Evolutionary conservation across 2,888 invertebrate species (phyloP).

Genomic region (Epirrita christyi): DNA sequence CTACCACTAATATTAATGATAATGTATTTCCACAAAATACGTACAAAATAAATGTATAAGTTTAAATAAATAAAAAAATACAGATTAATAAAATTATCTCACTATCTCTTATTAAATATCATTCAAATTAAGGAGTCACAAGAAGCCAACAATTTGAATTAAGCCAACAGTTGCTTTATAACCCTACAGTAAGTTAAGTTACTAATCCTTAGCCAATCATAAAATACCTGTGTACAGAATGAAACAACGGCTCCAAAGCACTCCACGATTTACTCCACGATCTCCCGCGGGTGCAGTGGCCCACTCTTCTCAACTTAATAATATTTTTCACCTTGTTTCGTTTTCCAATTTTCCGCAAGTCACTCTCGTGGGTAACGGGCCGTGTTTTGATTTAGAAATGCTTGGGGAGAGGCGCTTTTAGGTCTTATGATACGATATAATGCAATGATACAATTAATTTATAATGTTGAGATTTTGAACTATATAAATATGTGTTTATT

Average conservation of each 20-base stretch:
- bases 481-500: too few species aligned
- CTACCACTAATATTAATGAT: too few species aligned
- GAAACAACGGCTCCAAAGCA: conserved; percentile 1
- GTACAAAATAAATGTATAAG: too few species aligned
- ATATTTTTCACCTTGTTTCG: conserved; percentile 85
- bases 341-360: conserved; percentile 85
- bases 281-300: conserved; percentile 45
- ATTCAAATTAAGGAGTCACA: too few species aligned
- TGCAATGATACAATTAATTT: too few species aligned
- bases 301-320: conserved; percentile 74
- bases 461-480: too few species aligned
- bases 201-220: neutral
- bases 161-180: too few species aligned
- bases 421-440: conserved; percentile 40
- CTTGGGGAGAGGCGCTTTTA: conserved; percentile 49
- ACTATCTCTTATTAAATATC: neutral
- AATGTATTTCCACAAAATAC: too few species aligned
- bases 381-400: conserved; percentile 81
- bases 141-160: too few species aligned
- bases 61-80: too few species aligned
- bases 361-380: conserved; percentile 82
- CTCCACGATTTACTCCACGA: neutral
- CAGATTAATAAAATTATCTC: neutral
- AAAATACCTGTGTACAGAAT: conserved; percentile 21
- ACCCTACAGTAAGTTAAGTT: neutral